Percentiles rank a stretch among this genome's conserved stretches.
These are phyloP conservation scores for Labeo rohita DNA, from an alignment of 2,113 vertebrate genomes.

Conservation along the genomic window DNA sequence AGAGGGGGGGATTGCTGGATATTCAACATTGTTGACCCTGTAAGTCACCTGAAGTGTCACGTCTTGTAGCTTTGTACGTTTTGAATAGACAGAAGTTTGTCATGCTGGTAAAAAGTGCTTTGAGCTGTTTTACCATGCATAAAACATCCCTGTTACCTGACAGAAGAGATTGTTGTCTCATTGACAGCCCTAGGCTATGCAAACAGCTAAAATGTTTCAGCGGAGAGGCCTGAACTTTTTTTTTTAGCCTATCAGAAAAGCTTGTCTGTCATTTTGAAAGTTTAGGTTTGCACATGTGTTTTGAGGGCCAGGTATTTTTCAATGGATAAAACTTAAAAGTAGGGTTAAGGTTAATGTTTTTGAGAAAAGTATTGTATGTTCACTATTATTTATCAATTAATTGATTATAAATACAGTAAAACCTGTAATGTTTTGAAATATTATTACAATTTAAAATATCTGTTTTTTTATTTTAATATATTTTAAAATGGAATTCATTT, in stretches of 20 bases:
- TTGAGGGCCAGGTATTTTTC: background rate
- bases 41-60: constrained; percentile 24
- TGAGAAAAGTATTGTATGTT: background rate
- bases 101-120: background rate
- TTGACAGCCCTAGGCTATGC: background rate
- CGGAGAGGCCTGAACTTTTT: background rate
- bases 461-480: background rate
- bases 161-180: background rate
- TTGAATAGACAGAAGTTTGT: background rate
- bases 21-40: background rate
- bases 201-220: background rate
- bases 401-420: background rate
- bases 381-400: background rate
- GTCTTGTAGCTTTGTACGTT: background rate
- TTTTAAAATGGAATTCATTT: background rate
- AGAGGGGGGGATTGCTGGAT: background rate
- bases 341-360: background rate
- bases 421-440: background rate
- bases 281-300: background rate
- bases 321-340: background rate
- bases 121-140: background rate
- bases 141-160: background rate
- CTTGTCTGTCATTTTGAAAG: background rate
- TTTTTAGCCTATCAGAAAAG: background rate
- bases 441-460: too few species aligned